Evolutionary conservation across 2,797 vertebrate genomes (phyloP), one percentile per base, ranked within the genome.

Genomic region (Anomalospiza imberbis): DNA sequence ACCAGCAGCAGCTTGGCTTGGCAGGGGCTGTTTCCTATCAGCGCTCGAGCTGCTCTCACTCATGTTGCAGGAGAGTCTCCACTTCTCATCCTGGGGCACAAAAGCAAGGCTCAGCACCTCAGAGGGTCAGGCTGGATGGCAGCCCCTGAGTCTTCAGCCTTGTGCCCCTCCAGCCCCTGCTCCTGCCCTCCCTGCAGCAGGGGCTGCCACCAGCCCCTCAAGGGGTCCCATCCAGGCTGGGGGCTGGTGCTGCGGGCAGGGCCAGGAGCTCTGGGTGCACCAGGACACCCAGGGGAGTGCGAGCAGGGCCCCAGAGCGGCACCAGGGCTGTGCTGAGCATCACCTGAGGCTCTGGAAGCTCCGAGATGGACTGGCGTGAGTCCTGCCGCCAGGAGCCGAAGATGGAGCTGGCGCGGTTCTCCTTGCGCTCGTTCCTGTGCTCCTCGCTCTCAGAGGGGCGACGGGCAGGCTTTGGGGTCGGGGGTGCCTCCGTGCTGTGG

Each of bases 301-400:
- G 0, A 66, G 75, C 0, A 2, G 26, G 13, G 4, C 3, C 12
- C 16, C 2, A 7, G 44, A 61, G 32, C 17, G 47, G 36, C 17
- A 20, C 9, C 31, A 6, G 48, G 26, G 36, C 62, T 12, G 19
- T n/a, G 60, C 82, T 19, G 44, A 36, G 20, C 36, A 10, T 89
- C 92, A 96, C 96, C 95, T 96, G 93, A 34, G 74, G 80, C 71
- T 93, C 93, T 4, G 44, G 73, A n/a, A 78, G 55, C 77, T 96
- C 95, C 0, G 83, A 87, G 78, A 82, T 3, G n/a, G 96, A 90
- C 61, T 21, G 95, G 36, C 89, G 17, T 0, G 1, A 11, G 3
- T 91, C 86, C 54, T 77, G 91, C 57, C 74, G 18, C 40, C 82
- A 18, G 38, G 68, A 17, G 20, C 61, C 24, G 0, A 92, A 89